phyloP scores from a whole-genome alignment of 2,888 invertebrate species.

The Melangyna quadrimaculata region DNA sequence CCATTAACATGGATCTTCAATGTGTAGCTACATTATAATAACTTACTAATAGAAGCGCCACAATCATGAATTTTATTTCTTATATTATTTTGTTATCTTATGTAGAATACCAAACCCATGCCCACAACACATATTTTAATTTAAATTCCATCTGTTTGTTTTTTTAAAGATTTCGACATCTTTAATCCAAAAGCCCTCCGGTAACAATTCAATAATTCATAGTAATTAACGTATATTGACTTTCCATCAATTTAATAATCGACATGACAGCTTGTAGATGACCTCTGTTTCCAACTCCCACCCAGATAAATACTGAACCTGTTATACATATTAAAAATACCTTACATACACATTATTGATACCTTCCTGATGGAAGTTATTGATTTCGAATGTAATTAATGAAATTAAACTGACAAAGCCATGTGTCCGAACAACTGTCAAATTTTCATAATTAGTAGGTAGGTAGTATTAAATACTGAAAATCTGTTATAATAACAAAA shows the following conservation, averaged over 20 bases:
- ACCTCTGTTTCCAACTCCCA: not conserved
- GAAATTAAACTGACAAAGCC: not conserved
- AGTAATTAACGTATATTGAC: not conserved
- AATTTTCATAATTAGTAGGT: not conserved
- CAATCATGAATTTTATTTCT: no score
- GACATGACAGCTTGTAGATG: not conserved
- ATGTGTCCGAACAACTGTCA: not conserved
- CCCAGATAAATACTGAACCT: not conserved
- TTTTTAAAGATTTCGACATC: no score
- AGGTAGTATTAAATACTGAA: not conserved
- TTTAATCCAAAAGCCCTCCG: no score
- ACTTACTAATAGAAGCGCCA: no score
- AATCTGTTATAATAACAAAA: not conserved
- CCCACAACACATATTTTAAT: no score
- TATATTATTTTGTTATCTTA: no score
- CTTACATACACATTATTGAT: not conserved
- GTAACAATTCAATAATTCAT: no score
- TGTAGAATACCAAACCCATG: no score
- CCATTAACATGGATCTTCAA: no score
- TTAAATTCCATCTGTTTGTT: no score
- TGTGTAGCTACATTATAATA: no score
- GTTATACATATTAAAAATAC: not conserved
- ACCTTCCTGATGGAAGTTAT: no score
- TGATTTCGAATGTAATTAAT: slow-evolving; percentile 2
- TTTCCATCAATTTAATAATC: not conserved